Base-by-base conservation (phyloP, 1,140 invertebrate species). In the Drepana arcuata region DNA sequence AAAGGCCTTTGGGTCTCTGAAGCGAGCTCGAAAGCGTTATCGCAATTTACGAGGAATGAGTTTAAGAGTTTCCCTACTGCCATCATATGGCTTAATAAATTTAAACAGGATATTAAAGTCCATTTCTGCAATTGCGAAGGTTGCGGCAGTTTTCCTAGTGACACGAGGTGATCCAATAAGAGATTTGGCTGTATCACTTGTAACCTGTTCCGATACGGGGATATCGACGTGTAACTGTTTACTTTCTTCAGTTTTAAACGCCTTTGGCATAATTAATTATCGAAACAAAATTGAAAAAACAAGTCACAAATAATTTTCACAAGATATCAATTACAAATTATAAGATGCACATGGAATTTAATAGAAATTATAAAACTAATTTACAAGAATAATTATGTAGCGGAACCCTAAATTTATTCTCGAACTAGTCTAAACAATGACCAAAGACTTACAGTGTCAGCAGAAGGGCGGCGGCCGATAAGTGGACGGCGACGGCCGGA, bases 1-100 rank as follows among this genome's bases (percentile, higher is more conserved):
- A 46, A 40, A 4, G 26, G 14, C 11, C 34, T 38, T 18, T 48
- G 39, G 2, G 10, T 2, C 1, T 37, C 26, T 2, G 31, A 18
- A 2, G 45, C 35, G 2, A 39, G 18, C 1, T 38, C 26, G 9
- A 14, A 34, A 0, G 39, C 45, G 16, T 34, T 42, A 4, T 48
- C 15, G 7, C 45, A 41, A 21, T 48, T 42, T 16, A 25, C 27
- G 5, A 48, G 9, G 10, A 48, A 48, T 9, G 39, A 34, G 12
- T 41, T 42, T 16, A 9, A 37, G 10, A 6, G 32, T 41, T 37
- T 34, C 24, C 14, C 34, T 27, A 21, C 18, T 21, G 18, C 18
- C 18, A 21, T 21, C 18, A 21, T 21, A 21, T 9, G 18, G 9
- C 9, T 21, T 21, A 21, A 21, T 21, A 9, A 21, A 21, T 21